Conservation (phyloP, 1,140 invertebrate species). For the Pteromalus puparum region DNA sequence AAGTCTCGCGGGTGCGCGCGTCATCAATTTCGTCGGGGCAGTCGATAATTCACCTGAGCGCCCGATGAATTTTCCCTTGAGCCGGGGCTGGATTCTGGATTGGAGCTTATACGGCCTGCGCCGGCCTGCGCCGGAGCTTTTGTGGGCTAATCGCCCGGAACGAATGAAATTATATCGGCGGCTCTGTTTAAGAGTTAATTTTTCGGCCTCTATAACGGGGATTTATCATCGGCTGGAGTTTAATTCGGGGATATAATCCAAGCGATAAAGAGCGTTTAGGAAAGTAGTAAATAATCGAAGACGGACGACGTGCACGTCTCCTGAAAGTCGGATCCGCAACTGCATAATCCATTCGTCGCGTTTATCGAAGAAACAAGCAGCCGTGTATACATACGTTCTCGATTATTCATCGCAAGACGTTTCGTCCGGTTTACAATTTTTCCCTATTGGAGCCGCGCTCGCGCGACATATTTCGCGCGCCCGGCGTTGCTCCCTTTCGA, state of each 20-base stretch:
- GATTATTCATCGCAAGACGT: slow-evolving; percentile 24
- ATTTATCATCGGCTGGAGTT: neutral
- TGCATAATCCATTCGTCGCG: no score
- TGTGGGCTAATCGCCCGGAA: neutral
- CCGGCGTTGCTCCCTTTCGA: neutral
- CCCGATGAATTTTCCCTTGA: neutral
- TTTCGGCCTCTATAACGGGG: neutral
- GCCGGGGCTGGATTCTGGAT: neutral
- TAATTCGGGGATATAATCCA: no score
- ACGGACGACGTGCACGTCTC: no score
- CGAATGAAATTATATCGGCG: neutral
- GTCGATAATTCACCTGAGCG: slow-evolving; percentile 9
- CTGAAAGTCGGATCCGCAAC: neutral
- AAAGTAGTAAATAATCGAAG: no score
- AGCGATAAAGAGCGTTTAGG: no score
- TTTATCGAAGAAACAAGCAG: neutral
- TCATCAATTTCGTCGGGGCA: slow-evolving; percentile 25
- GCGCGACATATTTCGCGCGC: slow-evolving; percentile 20
- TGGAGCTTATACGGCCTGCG: neutral
- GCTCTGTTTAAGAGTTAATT: neutral
- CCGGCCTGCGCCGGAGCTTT: neutral
- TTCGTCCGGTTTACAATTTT: slow-evolving; percentile 21
- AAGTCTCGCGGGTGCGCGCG: slow-evolving; percentile 7
- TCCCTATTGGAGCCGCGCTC: neutral
- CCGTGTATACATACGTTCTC: neutral